A percentile compares a stretch with the other conserved stretches of the same genome.
Conservation (phyloP, 2,888 invertebrate species). For the Diadromus collaris region DNA sequence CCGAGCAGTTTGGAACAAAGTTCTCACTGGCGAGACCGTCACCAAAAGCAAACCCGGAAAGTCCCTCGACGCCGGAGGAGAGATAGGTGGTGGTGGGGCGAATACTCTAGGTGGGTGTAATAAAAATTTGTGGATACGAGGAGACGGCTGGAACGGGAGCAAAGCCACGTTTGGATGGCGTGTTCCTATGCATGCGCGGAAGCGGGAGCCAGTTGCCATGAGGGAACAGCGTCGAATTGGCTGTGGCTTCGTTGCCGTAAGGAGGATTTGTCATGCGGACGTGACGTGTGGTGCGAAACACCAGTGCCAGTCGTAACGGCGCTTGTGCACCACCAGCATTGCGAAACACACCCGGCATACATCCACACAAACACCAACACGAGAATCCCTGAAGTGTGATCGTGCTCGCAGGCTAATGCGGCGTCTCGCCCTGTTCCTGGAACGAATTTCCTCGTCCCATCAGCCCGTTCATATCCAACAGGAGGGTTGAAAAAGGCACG, state of each 20-base stretch:
- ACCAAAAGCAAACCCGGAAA: background rate
- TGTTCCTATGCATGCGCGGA: background rate
- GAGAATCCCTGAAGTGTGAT: slow-evolving; percentile 2
- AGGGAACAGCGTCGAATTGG: slow-evolving; percentile 59
- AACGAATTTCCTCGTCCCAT: slow-evolving; percentile 23
- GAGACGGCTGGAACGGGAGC: slow-evolving; percentile 18
- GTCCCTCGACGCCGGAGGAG: background rate
- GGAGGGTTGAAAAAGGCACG: slow-evolving; percentile 10
- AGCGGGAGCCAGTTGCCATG: background rate
- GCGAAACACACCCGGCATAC: background rate
- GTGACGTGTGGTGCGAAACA: slow-evolving; percentile 67
- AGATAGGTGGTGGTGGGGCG: background rate
- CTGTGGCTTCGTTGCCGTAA: slow-evolving; percentile 58
- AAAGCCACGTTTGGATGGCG: slow-evolving; percentile 34
- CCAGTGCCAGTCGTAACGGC: slow-evolving; percentile 33
- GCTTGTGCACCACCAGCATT: slow-evolving; percentile 20
- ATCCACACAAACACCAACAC: background rate
- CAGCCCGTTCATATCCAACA: background rate
- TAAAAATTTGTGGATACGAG: slow-evolving; percentile 16
- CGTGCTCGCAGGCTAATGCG: slow-evolving; percentile 38
- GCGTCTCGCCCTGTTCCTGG: slow-evolving; percentile 13
- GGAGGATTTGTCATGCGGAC: slow-evolving; percentile 74
- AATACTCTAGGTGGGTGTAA: slow-evolving; percentile 11
- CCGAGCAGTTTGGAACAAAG: slow-evolving; percentile 5
- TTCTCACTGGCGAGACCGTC: background rate